Percentiles rank a stretch among this genome's conserved stretches.
These are phyloP conservation scores for Benitochromis conjunctus DNA, from an alignment of 2,113 vertebrate genomes.

Conservation along the genomic window DNA sequence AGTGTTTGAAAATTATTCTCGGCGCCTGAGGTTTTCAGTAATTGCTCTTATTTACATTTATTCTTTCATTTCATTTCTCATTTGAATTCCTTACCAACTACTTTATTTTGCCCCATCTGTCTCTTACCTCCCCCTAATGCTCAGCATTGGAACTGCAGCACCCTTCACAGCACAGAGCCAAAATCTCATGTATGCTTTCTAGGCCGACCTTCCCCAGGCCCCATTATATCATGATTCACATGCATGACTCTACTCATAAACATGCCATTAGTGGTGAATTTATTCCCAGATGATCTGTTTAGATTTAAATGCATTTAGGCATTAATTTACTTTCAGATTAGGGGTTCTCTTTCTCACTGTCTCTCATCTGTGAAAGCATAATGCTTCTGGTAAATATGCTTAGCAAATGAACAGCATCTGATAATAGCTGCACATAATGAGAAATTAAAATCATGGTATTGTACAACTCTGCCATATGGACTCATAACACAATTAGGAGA, in stretches of 20 bases:
- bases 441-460: constrained; percentile 20
- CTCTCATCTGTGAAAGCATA: constrained; percentile 21
- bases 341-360: not conserved
- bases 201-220: not conserved
- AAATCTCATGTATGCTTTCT: not conserved
- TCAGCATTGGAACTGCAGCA: constrained; percentile 48
- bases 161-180: not conserved
- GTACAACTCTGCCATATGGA: constrained; percentile 23
- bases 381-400: constrained; percentile 24
- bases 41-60: not conserved
- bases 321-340: constrained; percentile 20
- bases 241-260: constrained; percentile 17
- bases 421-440: constrained; percentile 21
- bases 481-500: constrained; percentile 39
- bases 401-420: constrained; percentile 32
- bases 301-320: constrained; percentile 39
- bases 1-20: not conserved
- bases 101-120: constrained; percentile 51
- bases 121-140: constrained; percentile 66
- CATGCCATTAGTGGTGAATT: constrained; percentile 11
- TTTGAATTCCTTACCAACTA: not conserved
- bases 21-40: not conserved
- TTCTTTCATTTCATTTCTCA: not conserved
- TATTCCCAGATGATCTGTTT: constrained; percentile 28
- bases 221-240: constrained; percentile 15